Evolutionary conservation across 2,888 invertebrate species (phyloP).

Genomic region (Strigamia maritima): DNA sequence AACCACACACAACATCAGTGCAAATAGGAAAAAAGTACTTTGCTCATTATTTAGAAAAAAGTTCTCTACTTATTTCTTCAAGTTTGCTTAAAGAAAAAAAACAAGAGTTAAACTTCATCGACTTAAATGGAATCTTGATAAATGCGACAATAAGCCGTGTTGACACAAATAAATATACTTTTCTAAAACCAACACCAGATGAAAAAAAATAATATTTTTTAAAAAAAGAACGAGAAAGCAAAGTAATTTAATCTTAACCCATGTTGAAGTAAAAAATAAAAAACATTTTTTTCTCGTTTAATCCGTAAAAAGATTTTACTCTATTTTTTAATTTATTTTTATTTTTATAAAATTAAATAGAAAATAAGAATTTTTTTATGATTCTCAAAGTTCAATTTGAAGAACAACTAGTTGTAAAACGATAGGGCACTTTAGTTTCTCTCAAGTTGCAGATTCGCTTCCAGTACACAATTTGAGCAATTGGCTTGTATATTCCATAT

Average conservation of each 20-base stretch:
- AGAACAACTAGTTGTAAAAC: background rate
- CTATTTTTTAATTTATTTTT: too few species aligned
- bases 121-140: background rate
- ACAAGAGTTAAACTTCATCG: background rate
- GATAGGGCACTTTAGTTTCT: background rate
- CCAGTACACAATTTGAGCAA: background rate
- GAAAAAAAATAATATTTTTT: background rate
- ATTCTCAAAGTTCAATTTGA: background rate
- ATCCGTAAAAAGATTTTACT: too few species aligned
- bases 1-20: background rate
- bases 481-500: background rate
- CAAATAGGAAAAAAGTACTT: background rate
- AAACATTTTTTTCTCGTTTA: too few species aligned
- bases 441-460: background rate
- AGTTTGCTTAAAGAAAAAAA: too few species aligned
- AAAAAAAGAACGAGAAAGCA: background rate
- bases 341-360: background rate
- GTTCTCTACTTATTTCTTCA: background rate
- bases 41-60: background rate
- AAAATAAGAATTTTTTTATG: background rate
- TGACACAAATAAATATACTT: background rate
- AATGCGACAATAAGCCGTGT: constrained; percentile 1
- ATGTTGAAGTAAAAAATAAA: background rate
- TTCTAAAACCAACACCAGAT: background rate
- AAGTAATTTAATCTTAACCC: background rate